Evolutionary conservation across 2,888 invertebrate species (phyloP).

Genomic region (Lasius fuliginosus): DNA sequence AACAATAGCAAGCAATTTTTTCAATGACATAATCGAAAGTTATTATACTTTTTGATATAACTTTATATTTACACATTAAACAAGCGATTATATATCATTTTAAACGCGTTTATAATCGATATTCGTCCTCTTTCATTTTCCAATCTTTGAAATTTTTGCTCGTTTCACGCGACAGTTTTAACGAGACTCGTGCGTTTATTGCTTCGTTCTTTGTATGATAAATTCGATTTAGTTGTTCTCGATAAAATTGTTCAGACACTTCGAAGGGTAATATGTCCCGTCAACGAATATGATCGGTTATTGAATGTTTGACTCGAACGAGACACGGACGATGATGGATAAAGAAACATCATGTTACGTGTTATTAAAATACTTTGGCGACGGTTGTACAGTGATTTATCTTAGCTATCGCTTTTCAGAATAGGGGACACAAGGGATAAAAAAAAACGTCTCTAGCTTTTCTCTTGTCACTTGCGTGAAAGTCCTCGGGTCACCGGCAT

Average conservation of each 20-base stretch:
- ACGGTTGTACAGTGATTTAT: constrained; percentile 39
- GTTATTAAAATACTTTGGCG: constrained; percentile 52
- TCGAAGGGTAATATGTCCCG: constrained; percentile 22
- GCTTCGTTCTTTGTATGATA: constrained; percentile 7
- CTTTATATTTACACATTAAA: neutral
- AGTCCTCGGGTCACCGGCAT: constrained; percentile 41
- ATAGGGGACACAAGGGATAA: constrained; percentile 6
- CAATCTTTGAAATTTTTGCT: neutral
- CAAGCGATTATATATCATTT: neutral
- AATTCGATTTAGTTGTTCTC: constrained; percentile 26
- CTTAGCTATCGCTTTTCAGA: constrained; percentile 43
- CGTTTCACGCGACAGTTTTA: constrained; percentile 1
- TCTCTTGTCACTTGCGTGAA: constrained; percentile 28
- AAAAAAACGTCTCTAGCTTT: constrained; percentile 38
- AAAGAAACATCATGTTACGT: constrained; percentile 40
- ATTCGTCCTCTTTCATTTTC: neutral
- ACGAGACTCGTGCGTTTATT: neutral
- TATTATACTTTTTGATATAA: neutral
- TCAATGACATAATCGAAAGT: neutral
- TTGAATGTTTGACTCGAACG: constrained; percentile 27
- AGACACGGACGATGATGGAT: constrained; percentile 45
- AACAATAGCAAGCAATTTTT: neutral
- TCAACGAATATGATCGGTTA: constrained; percentile 31
- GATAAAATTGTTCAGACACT: constrained; percentile 15
- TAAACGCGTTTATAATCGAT: neutral